A percentile compares a stretch with the other conserved stretches of the same genome.
These are phyloP conservation scores for Xerus inauris DNA, from an alignment of 2,113 vertebrate species.

Conservation along the genomic window DNA sequence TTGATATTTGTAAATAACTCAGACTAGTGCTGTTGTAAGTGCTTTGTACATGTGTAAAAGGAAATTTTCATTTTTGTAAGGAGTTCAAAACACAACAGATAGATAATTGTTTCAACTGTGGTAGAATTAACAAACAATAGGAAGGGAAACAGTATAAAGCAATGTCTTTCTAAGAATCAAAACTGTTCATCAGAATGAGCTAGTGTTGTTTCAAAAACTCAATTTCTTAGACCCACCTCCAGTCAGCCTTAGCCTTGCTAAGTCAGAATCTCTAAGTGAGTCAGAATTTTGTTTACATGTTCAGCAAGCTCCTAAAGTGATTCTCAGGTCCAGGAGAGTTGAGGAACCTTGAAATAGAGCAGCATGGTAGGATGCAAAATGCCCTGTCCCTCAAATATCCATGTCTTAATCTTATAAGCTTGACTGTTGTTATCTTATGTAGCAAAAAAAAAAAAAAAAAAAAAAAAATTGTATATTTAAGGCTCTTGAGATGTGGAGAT, in stretches of 20 bases:
- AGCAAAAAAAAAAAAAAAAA: neutral
- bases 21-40: neutral
- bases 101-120: neutral
- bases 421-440: neutral
- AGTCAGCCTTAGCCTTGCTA: neutral
- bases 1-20: neutral
- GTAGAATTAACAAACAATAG: neutral
- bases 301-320: neutral
- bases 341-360: neutral
- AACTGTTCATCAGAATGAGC: neutral
- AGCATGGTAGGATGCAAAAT: neutral
- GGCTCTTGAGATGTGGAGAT: neutral
- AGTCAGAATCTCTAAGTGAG: neutral
- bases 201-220: neutral
- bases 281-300: neutral
- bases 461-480: neutral
- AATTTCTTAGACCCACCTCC: neutral
- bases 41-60: neutral
- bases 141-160: neutral
- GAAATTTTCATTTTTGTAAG: neutral
- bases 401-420: neutral
- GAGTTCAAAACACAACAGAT: neutral
- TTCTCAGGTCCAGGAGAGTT: neutral
- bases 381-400: neutral
- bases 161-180: neutral